phyloP scores from a whole-genome alignment of 2,888 invertebrate species.

The Slavum lentiscoides region DNA sequence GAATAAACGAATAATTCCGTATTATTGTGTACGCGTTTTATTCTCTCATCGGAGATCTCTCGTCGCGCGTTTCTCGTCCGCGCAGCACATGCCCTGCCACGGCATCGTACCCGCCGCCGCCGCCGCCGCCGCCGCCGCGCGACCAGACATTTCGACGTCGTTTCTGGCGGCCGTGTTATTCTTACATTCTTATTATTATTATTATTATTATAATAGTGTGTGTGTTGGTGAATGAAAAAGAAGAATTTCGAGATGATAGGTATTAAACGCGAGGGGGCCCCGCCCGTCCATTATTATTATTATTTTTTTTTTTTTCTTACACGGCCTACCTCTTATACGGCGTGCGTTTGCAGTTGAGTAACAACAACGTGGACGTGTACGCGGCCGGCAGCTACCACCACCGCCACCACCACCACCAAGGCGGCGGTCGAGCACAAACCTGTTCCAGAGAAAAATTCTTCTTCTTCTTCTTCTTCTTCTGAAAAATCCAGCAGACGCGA shows the following conservation, averaged over 20 bases:
- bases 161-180: conserved; percentile 14
- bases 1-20: too few relatives aligned
- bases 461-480: conserved; percentile 52
- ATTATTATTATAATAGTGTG: conserved; percentile 17
- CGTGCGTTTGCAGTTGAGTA: conserved; percentile 51
- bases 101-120: not conserved
- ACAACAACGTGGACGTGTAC: not conserved
- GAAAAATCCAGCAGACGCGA: conserved; percentile 45
- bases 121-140: not conserved
- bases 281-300: conserved; percentile 49
- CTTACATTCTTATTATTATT: conserved; percentile 29
- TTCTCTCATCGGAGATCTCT: too few relatives aligned
- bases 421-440: conserved; percentile 42
- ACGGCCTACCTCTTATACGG: conserved; percentile 45
- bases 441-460: conserved; percentile 52
- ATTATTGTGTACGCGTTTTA: too few relatives aligned
- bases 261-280: not conserved
- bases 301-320: conserved; percentile 45
- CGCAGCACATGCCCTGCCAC: not conserved
- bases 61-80: not conserved
- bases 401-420: too few relatives aligned
- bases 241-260: conserved; percentile 25
- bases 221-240: conserved; percentile 42
- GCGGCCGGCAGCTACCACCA: too few relatives aligned
- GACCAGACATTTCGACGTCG: conserved; percentile 26